Percentiles rank a stretch among this genome's conserved stretches.
Conservation (phyloP, 2,113 vertebrate species). For the crab-eating macaque (Macaca fascicularis) region T2T-MFA8v1.1 NC_088389.1:96919501-96920000, state of each 20-base stretch:
- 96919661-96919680: not conserved
- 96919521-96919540: not conserved
- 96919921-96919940: not conserved
- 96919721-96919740: not conserved
- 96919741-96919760: not conserved
- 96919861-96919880: not conserved
- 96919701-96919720: not conserved
- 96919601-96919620: not conserved
- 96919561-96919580: not conserved
- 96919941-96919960: not conserved
- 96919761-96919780: not conserved
- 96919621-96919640: not conserved
- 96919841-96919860: not conserved
- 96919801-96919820: not conserved
- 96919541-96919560: not conserved
- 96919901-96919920: not conserved
- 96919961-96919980: not conserved
- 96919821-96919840: not conserved
- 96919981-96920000: not conserved
- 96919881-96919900: not conserved
- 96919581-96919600: not conserved
- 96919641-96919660: not conserved
- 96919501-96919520: not conserved
- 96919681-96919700: not conserved
- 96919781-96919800: not conserved